Conservation (phyloP, 2,113 vertebrate species). For the Prietella phreatophila region DNA sequence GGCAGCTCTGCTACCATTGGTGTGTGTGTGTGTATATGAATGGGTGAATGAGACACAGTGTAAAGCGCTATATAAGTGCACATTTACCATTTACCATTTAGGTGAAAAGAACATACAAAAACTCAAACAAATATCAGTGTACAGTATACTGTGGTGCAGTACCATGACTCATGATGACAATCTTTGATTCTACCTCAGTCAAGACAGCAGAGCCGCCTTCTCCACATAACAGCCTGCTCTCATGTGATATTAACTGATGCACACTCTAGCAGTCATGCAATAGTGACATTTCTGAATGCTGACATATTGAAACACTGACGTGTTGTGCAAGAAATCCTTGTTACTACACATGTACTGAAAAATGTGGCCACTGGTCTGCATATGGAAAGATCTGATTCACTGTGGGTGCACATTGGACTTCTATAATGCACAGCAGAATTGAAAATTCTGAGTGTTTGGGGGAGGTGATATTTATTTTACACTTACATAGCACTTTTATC, state of each 20-base stretch:
- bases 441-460: neutral
- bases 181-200: neutral
- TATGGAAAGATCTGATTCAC: neutral
- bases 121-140: neutral
- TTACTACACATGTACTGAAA: neutral
- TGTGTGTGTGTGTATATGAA: too few relatives aligned
- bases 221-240: neutral
- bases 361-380: neutral
- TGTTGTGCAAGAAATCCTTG: neutral
- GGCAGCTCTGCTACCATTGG: too few relatives aligned
- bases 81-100: too few relatives aligned
- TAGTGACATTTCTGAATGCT: neutral
- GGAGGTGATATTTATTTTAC: neutral
- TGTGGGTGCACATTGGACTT: too few relatives aligned
- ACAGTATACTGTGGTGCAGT: neutral
- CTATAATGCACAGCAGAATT: neutral
- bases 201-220: neutral
- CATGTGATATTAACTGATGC: neutral
- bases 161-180: neutral
- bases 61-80: too few relatives aligned
- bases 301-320: neutral
- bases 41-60: too few relatives aligned
- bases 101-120: neutral
- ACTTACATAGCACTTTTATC: too few relatives aligned
- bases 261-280: neutral